phyloP scores from a whole-genome alignment of 1,140 invertebrate species.

The Macrocentrus cingulum region DNA sequence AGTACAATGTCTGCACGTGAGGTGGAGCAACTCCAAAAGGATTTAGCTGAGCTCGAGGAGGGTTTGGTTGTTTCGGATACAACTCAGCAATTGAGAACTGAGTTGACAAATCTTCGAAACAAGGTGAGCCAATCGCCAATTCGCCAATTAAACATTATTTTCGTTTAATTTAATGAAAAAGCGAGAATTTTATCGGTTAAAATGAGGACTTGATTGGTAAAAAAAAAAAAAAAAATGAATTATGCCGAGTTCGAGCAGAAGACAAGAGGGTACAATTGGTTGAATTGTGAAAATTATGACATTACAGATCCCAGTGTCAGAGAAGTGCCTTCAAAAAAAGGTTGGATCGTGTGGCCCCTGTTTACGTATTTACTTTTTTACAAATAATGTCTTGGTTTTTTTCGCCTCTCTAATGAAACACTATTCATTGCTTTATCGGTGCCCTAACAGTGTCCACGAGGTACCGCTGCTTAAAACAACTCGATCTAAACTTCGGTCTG shows the following conservation, averaged over 20 bases:
- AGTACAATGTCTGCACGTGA: constrained; percentile 72
- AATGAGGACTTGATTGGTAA: no score
- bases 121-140: constrained; percentile 43
- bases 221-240: no score
- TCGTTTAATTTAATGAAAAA: background rate
- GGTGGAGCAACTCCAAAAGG: constrained; percentile 70
- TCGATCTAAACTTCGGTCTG: background rate
- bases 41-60: constrained; percentile 70
- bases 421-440: constrained; percentile 28
- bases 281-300: constrained; percentile 55
- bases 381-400: constrained; percentile 29
- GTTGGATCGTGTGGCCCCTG: constrained; percentile 54
- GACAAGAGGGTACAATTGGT: constrained; percentile 31
- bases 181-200: no score
- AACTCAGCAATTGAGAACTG: constrained; percentile 68
- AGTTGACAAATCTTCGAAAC: constrained; percentile 61
- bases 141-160: background rate
- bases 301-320: constrained; percentile 59
- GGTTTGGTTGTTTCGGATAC: constrained; percentile 70
- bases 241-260: no score
- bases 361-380: constrained; percentile 53
- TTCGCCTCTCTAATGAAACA: constrained; percentile 54
- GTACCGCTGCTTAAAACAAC: constrained; percentile 39
- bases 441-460: constrained; percentile 48
- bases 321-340: constrained; percentile 58